Evolutionary conservation across 2,888 invertebrate species (phyloP).

Genomic region (Abrostola triplasia): DNA sequence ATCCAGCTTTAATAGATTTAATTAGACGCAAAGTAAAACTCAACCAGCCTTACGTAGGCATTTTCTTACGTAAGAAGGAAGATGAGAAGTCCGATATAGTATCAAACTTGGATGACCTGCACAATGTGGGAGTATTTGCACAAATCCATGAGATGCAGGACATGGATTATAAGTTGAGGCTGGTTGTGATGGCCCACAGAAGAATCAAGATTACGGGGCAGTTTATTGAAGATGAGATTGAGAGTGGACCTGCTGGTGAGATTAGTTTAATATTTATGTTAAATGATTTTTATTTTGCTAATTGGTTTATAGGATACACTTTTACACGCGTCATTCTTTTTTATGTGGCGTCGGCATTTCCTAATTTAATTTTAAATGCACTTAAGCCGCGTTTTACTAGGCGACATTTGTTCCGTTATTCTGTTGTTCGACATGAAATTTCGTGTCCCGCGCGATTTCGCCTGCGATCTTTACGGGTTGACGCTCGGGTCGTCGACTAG

Average conservation of each 20-base stretch:
- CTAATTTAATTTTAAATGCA: no score
- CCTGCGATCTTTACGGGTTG: no score
- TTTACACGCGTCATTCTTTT: no score
- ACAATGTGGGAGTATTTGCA: conserved; percentile 97
- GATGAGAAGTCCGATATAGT: conserved; percentile 96
- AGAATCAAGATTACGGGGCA: conserved; percentile 94
- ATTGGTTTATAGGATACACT: no score
- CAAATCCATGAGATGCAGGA: conserved; percentile 99
- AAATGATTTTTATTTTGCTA: no score
- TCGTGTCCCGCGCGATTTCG: no score
- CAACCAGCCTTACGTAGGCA: conserved; percentile 98
- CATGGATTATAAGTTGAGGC: conserved; percentile 94
- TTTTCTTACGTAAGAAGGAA: conserved; percentile 97
- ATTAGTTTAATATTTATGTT: conserved; percentile 10
- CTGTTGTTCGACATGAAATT: no score
- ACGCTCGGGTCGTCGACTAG: no score
- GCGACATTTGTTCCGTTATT: no score
- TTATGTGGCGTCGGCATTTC: no score
- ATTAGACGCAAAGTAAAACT: conserved; percentile 97
- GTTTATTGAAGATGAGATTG: conserved; percentile 92
- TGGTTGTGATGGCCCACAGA: conserved; percentile 98
- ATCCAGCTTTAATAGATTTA: conserved; percentile 95
- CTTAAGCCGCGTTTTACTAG: no score
- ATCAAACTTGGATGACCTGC: conserved; percentile 94
- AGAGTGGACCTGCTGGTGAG: conserved; percentile 87